Conservation (phyloP, 2,797 vertebrate genomes). For the Hippopotamyrus pictus region DNA sequence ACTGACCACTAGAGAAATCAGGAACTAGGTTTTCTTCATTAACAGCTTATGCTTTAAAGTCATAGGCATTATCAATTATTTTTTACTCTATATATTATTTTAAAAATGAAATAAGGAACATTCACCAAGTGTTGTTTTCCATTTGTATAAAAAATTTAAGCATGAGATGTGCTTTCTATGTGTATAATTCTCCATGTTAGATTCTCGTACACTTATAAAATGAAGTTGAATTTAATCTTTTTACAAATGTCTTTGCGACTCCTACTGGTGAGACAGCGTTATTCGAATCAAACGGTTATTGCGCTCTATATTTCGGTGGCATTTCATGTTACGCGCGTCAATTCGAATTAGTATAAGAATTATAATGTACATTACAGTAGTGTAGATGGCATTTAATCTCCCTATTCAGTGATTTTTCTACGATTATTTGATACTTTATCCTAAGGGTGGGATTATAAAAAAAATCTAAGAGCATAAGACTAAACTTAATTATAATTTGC, state of each 20-base stretch:
- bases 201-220: not conserved
- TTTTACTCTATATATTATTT: not conserved
- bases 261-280: slow-evolving; percentile 9
- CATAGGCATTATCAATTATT: not conserved
- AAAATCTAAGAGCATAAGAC: not conserved
- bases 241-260: not conserved
- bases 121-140: not conserved
- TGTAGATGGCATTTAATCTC: slow-evolving; percentile 1
- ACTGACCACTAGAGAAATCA: not conserved
- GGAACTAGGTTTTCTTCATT: not conserved
- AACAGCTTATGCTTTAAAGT: not conserved
- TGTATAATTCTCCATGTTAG: not conserved
- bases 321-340: not conserved
- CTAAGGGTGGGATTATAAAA: not conserved
- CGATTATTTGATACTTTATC: not conserved
- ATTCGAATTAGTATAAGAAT: not conserved
- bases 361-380: not conserved
- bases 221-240: not conserved
- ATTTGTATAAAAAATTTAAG: not conserved
- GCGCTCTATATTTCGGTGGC: not conserved
- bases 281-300: not conserved
- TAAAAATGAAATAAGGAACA: not conserved
- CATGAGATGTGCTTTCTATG: not conserved
- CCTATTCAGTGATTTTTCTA: not conserved
- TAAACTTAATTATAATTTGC: not conserved